A percentile compares a stretch with the other conserved stretches of the same genome.
phyloP scores from a whole-genome alignment of 2,113 vertebrate species.

The Mugil cephalus region DNA sequence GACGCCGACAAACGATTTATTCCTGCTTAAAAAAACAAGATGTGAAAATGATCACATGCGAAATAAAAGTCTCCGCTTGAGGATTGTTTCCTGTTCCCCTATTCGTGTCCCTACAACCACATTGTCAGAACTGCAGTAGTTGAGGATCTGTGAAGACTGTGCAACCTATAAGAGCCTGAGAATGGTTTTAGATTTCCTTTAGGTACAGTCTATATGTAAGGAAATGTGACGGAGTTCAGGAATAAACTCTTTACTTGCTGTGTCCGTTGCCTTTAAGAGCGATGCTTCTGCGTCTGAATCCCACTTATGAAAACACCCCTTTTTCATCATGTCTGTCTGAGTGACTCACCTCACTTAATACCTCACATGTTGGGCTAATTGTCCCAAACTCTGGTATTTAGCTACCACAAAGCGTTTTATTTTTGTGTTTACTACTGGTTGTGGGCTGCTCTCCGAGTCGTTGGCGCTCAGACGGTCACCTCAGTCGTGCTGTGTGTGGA shows the following conservation, averaged over 20 bases:
- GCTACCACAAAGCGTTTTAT: conserved; percentile 14
- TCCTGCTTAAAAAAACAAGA: not conserved
- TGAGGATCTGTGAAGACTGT: conserved; percentile 3
- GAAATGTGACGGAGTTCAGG: too few relatives aligned
- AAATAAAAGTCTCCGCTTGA: not conserved
- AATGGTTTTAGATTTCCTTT: conserved; percentile 17
- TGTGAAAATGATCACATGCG: not conserved
- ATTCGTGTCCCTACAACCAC: not conserved
- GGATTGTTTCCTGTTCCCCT: not conserved
- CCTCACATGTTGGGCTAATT: conserved; percentile 12
- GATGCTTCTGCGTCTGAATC: conserved; percentile 10
- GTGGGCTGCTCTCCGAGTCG: conserved; percentile 3
- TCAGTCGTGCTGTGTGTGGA: conserved; percentile 95
- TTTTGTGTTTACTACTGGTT: not conserved
- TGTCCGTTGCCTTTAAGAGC: conserved; percentile 1
- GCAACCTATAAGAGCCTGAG: conserved; percentile 30
- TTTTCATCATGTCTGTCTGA: conserved; percentile 9
- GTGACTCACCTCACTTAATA: conserved; percentile 8
- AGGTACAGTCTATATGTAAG: conserved; percentile 5
- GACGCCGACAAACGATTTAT: not conserved
- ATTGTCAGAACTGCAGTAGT: not conserved
- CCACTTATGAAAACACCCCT: conserved; percentile 19
- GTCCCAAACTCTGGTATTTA: conserved; percentile 32
- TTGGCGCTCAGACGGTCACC: conserved; percentile 90
- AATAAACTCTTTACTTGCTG: not conserved